Percentiles rank a stretch among this genome's conserved stretches.
Conservation (phyloP, 2,888 invertebrate species). For the Margaritifera margaritifera region DNA sequence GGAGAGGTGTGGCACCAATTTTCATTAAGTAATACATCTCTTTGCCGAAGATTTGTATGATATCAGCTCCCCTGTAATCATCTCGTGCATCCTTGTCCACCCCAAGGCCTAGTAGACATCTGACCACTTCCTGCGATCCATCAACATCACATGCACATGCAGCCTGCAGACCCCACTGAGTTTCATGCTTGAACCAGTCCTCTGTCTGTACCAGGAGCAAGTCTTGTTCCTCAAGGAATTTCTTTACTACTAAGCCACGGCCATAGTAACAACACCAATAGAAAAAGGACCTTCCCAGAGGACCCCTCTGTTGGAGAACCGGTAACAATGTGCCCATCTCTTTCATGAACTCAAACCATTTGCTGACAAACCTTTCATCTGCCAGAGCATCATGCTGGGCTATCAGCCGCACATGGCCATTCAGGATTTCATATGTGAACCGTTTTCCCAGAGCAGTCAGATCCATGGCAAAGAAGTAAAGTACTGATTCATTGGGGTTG, state of each 20-base stretch:
- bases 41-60: conserved; percentile 14
- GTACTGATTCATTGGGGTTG: conserved; percentile 10
- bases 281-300: conserved; percentile 27
- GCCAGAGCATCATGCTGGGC: conserved; percentile 27
- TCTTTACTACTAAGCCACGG: conserved; percentile 21
- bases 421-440: conserved; percentile 30
- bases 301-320: conserved; percentile 28
- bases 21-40: conserved; percentile 19
- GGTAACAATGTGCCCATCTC: conserved; percentile 30
- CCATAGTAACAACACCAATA: conserved; percentile 42
- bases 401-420: conserved; percentile 26
- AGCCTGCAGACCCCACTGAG: conserved; percentile 24
- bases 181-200: conserved; percentile 33
- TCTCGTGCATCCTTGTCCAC: conserved; percentile 20
- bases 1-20: conserved; percentile 31
- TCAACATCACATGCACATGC: conserved; percentile 23
- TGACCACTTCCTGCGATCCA: conserved; percentile 18
- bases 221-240: conserved; percentile 23
- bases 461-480: no score
- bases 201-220: conserved; percentile 17
- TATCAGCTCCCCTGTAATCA: conserved; percentile 22
- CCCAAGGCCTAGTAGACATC: conserved; percentile 26
- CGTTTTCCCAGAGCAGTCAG: conserved; percentile 19
- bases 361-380: conserved; percentile 26
- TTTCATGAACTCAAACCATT: conserved; percentile 29